Conservation (phyloP, 1,140 invertebrate species). For the Psilanteris sp. region DNA sequence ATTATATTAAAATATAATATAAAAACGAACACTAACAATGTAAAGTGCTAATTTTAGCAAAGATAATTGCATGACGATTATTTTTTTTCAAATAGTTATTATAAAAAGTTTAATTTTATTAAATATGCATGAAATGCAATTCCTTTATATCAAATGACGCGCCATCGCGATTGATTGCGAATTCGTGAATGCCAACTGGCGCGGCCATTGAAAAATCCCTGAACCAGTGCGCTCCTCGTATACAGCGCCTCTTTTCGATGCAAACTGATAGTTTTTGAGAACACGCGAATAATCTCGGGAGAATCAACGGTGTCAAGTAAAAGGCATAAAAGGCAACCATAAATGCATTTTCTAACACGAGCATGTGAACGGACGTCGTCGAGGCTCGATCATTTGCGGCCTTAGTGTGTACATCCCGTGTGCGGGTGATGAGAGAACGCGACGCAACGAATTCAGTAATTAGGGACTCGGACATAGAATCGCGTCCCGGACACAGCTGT, state of each 20-base stretch:
- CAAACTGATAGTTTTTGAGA: conserved; percentile 8
- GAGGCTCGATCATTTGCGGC: conserved; percentile 50
- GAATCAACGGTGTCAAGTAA: conserved; percentile 48
- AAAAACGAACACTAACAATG: no score
- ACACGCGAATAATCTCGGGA: conserved; percentile 23
- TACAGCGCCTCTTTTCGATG: background rate
- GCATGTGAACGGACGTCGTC: conserved; percentile 57
- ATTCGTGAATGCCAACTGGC: no score
- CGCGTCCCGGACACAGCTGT: conserved; percentile 46
- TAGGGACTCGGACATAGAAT: conserved; percentile 3
- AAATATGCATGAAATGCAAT: no score
- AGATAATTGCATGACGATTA: no score
- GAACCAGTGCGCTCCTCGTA: no score
- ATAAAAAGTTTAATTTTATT: no score
- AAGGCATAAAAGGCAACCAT: conserved; percentile 52
- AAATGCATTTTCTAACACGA: conserved; percentile 58
- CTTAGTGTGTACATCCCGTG: conserved; percentile 44
- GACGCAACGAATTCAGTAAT: conserved; percentile 4
- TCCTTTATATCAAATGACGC: no score
- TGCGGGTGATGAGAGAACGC: conserved; percentile 11
- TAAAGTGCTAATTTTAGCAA: no score
- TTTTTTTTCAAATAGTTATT: no score
- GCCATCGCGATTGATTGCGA: no score
- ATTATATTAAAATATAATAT: no score
- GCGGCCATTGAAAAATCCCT: no score